Evolutionary conservation across 2,113 vertebrate species (phyloP).

Genomic region (Tinamus guttatus): DNA sequence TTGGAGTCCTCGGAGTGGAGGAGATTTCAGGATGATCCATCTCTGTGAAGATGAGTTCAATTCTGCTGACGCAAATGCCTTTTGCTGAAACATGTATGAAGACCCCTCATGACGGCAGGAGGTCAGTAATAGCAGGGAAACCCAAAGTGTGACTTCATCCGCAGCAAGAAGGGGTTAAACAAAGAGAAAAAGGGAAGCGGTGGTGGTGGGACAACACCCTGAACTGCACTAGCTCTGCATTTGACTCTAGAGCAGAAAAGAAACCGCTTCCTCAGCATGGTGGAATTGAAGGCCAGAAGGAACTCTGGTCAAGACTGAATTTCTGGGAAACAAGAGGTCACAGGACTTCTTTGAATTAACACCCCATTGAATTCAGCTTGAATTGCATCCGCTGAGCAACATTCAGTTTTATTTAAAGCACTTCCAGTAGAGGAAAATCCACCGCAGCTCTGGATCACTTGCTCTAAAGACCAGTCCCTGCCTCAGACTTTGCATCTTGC

Average conservation of each 20-base stretch:
- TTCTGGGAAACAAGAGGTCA: not conserved
- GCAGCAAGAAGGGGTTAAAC: not conserved
- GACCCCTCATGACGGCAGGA: not conserved
- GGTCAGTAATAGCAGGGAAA: not conserved
- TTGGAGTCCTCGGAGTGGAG: not conserved
- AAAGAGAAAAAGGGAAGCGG: not conserved
- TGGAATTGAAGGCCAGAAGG: not conserved
- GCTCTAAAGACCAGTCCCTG: not conserved
- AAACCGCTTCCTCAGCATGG: not conserved
- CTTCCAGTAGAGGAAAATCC: not conserved
- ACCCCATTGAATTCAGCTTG: not conserved
- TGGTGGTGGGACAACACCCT: not conserved
- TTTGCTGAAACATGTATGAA: fast-evolving
- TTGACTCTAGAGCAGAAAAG: not conserved
- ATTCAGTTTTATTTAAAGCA: not conserved
- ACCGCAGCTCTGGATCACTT: fast-evolving
- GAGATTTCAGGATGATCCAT: not conserved
- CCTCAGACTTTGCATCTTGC: not conserved
- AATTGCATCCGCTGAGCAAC: not conserved
- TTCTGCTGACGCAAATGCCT: not conserved
- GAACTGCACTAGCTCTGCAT: not conserved
- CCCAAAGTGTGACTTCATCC: not conserved
- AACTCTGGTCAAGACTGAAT: fast-evolving
- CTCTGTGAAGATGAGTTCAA: not conserved
- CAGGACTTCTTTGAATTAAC: not conserved